These are phyloP conservation scores for Oncopodura yosiiana DNA, from an alignment of 1,140 invertebrate species.

Conservation along the genomic window DNA sequence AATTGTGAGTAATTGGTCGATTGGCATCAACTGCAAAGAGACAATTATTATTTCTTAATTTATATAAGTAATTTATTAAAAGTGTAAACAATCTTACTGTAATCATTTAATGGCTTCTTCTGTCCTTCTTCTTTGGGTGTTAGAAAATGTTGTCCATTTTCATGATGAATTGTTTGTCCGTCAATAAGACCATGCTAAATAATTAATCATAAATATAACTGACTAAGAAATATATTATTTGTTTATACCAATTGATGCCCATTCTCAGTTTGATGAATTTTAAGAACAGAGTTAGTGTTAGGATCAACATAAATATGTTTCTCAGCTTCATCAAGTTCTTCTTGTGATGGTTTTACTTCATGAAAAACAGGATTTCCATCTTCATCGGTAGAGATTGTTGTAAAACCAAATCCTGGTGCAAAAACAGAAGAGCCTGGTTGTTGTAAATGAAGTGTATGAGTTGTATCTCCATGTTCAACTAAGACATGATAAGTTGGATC, in stretches of 20 bases:
- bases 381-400: neutral
- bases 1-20: neutral
- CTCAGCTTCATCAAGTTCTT: neutral
- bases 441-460: neutral
- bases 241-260: neutral
- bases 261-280: neutral
- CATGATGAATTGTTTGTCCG: neutral
- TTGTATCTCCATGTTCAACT: neutral
- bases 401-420: slow-evolving; percentile 3
- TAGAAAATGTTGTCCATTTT: slow-evolving; percentile 6
- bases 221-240: neutral
- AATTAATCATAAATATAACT: neutral
- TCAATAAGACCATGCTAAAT: neutral
- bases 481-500: neutral
- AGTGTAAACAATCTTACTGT: too few species aligned
- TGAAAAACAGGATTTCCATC: slow-evolving; percentile 6
- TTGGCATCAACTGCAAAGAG: neutral
- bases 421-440: neutral
- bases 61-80: too few species aligned
- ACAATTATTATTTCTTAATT: too few species aligned
- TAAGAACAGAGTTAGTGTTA: neutral
- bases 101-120: too few species aligned
- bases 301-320: slow-evolving; percentile 4
- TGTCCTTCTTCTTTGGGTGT: too few species aligned
- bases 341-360: neutral